A percentile compares a stretch with the other conserved stretches of the same genome.
Evolutionary conservation across 1,140 invertebrate species (phyloP).

Genomic region (Cydia strobilella): DNA sequence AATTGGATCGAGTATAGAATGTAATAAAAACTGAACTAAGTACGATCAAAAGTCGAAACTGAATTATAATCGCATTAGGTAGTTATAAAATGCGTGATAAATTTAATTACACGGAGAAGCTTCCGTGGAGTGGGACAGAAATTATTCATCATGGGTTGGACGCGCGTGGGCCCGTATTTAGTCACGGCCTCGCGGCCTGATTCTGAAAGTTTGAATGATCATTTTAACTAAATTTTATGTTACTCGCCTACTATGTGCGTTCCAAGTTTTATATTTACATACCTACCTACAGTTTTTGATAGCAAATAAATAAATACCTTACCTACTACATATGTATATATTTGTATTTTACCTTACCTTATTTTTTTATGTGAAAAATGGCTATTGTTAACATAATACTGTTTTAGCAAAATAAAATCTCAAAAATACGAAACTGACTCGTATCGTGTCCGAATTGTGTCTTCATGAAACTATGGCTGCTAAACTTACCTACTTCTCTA

Average conservation of each 20-base stretch:
- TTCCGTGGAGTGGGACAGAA: constrained; percentile 51
- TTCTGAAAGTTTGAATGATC: constrained; percentile 15
- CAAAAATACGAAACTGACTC: background rate
- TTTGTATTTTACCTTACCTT: too few relatives aligned
- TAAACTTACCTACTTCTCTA: constrained; percentile 40
- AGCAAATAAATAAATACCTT: background rate
- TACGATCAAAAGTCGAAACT: constrained; percentile 52
- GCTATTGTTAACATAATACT: background rate
- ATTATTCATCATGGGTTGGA: constrained; percentile 67
- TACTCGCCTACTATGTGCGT: background rate
- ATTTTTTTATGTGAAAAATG: background rate
- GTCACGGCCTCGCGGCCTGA: constrained; percentile 50
- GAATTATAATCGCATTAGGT: constrained; percentile 56
- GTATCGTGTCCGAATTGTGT: background rate
- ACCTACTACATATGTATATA: background rate
- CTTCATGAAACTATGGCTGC: constrained; percentile 42
- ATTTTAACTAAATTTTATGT: background rate
- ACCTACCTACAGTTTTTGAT: background rate
- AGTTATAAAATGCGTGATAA: constrained; percentile 57
- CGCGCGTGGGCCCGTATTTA: constrained; percentile 69
- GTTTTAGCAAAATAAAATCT: too few relatives aligned
- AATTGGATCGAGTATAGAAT: constrained; percentile 1
- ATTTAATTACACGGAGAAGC: constrained; percentile 64
- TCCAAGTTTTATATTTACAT: background rate
- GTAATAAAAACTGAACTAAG: constrained; percentile 13